Evolutionary conservation across 2,888 invertebrate species (phyloP), one percentile per base, ranked within the genome.

Genomic region (Micoletzkya japonica): DNA sequence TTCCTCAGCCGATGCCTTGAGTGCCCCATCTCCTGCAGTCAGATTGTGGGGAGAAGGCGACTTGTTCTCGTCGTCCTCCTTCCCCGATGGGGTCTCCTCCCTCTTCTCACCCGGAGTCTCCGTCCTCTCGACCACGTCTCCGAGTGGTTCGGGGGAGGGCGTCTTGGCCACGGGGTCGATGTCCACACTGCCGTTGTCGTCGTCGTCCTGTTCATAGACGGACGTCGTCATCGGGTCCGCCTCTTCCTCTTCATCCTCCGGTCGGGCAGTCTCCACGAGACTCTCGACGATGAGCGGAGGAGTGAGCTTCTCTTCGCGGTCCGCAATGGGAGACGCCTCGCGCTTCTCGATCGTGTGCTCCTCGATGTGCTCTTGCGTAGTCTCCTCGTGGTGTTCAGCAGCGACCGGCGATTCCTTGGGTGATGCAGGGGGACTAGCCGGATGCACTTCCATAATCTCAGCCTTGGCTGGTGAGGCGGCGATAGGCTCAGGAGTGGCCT

Each of bases 261-360:
- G n/a, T 1, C 34, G 1, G 32, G 32, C 63, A 20, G 49, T 63
- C 50, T 66, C 66, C 28, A 68, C 68, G 3, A 68, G 68, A n/a
- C 57, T 68, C 49, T 68, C 68, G 1, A 68, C 68, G 34, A 68
- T 68, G 32, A 39, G 57, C 0, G 68, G 68, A 1, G 68, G 68
- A 2, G 68, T n/a, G n/a, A n/a, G n/a, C n/a, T n/a, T n/a, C n/a
- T n/a, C n/a, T n/a, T n/a, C n/a, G n/a, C n/a, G n/a, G n/a, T n/a
- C n/a, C n/a, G n/a, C n/a, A n/a, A n/a, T n/a, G n/a, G n/a, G n/a
- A n/a, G n/a, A n/a, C n/a, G n/a, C n/a, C n/a, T n/a, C n/a, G n/a
- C n/a, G n/a, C n/a, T n/a, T n/a, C n/a, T n/a, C n/a, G n/a, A n/a
- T n/a, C n/a, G n/a, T n/a, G n/a, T n/a, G n/a, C n/a, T n/a, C n/a